Base-by-base conservation (phyloP, 2,888 invertebrate species). In the Itoplectis maculator region DNA sequence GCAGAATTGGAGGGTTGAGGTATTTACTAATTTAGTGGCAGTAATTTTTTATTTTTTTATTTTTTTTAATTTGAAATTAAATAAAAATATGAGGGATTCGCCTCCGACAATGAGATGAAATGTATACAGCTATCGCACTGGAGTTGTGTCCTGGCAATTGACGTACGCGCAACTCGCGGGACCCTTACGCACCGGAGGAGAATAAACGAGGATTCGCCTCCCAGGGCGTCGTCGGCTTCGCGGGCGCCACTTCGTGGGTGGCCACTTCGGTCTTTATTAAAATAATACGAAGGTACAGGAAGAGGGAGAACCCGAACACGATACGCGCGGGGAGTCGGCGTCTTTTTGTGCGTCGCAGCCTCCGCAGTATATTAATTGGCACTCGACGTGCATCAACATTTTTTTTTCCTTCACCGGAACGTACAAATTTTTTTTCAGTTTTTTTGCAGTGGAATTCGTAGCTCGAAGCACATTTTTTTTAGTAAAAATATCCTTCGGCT, bases 171-270 rank as follows among this genome's bases (percentile, higher is more conserved):
- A n/a, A 65, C 63, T 56, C 81, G 77, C 29, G 29, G 5, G 29
- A 69, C 69, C 73, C n/a, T n/a, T n/a, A n/a, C n/a, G n/a, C 74
- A 69, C 61, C 81, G 49, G 73, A n/a, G n/a, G 81, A 63, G 65
- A 74, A 9, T 20, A n/a, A 70, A 73, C 61, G 74, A 70, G 74
- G 68, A 82, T 73, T 81, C 78, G 47, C 74, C 78, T 74, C 82
- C 82, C 82, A 82, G 78, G 74, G 82, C 82, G 78, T 78, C 40
- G 72, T 2, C 61, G 35, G 59, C 15, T n/a, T n/a, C n/a, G n/a
- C n/a, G n/a, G 63, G 56, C 37, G 45, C 74, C 47, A n/a, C n/a
- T n/a, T 63, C 69, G 74, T 70, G 81, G 81, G 81, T 82, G 82
- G 82, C 59, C 74, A 66, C 74, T 72, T 78, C 70, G 37, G 74